Percentiles rank a stretch among this genome's conserved stretches.
phyloP scores from a whole-genome alignment of 1,140 invertebrate species.

The Armadillidium nasatum region DNA sequence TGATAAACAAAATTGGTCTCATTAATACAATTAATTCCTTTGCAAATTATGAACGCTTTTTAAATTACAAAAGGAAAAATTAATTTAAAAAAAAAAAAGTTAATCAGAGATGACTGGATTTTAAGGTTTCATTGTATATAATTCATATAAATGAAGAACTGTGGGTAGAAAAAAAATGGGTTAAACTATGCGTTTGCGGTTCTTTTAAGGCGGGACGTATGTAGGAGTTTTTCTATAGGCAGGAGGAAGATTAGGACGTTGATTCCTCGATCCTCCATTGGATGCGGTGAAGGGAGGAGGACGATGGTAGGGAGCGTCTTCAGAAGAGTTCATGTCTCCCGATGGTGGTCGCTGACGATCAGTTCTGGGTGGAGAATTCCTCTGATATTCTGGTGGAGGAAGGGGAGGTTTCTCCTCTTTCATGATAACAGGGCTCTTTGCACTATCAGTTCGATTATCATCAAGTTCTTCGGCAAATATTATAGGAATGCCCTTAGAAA shows the following conservation, averaged over 20 bases:
- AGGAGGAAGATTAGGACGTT: conserved; percentile 72
- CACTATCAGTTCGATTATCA: conserved; percentile 74
- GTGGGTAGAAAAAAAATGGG: no score
- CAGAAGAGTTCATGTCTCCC: conserved; percentile 34
- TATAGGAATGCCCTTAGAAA: conserved; percentile 85
- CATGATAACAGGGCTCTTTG: conserved; percentile 84
- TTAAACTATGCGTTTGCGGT: no score
- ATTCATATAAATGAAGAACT: no score
- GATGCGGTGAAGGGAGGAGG: conserved; percentile 71
- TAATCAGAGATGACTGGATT: background rate
- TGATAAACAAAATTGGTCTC: no score
- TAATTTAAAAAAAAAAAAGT: background rate
- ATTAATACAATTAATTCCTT: background rate
- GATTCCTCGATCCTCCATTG: conserved; percentile 56
- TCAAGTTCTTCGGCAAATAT: conserved; percentile 89
- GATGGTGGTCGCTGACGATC: conserved; percentile 47
- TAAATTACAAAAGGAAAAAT: background rate
- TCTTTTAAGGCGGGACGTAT: conserved; percentile 89
- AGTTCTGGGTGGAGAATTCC: conserved; percentile 56
- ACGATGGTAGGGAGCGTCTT: conserved; percentile 60
- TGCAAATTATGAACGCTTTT: background rate
- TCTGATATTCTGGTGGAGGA: conserved; percentile 68
- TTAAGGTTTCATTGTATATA: no score
- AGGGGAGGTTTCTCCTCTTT: conserved; percentile 88
- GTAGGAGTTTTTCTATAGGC: conserved; percentile 84